Evolutionary conservation across 2,797 vertebrate species (phyloP), one percentile per base, ranked within the genome.

Genomic region (Pachyuromys duprasi): DNA sequence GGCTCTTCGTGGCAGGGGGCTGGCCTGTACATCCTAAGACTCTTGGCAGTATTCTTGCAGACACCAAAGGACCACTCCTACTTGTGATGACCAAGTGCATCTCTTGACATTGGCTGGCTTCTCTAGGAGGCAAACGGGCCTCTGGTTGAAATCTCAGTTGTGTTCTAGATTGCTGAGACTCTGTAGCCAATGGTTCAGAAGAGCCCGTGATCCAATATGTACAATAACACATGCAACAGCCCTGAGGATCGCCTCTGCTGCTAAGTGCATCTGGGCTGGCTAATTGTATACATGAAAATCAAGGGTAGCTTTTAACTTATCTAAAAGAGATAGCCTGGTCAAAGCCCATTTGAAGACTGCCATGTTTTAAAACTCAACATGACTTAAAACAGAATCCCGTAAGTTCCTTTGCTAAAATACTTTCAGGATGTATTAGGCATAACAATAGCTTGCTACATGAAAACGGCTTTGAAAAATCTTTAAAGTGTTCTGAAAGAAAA

Each of bases 401-500:
- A 98, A 98, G 98, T 99, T 98, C 98, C 98, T 98, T 98, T 98
- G 98, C 98, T 98, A 98, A 98, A 98, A 98, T 97, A 98, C 98
- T 99, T 99, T 98, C 98, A 98, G 98, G 98, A 98, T 98, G 97
- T 98, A 98, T 99, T 98, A 99, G 98, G 98, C 98, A 97, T 98
- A 99, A 99, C 98, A 99, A 98, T 98, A 98, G 98, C 98, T 98
- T 98, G 98, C 98, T 98, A 98, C 98, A 98, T 98, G 98, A 99
- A 99, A 98, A 98, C 98, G 98, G 97, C 98, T 98, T 98, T 99
- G 98, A 99, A 98, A 49, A 98, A 98, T 98, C 98, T 99, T 98
- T 98, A 98, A 99, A 99, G 98, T 98, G 97, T 97, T 99, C 98
- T 98, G 98, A 98, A 99, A 98, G 98, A 98, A 98, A 98, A 98